Conservation (phyloP, 2,797 vertebrate genomes). For the Peromyscus attwateri region DNA sequence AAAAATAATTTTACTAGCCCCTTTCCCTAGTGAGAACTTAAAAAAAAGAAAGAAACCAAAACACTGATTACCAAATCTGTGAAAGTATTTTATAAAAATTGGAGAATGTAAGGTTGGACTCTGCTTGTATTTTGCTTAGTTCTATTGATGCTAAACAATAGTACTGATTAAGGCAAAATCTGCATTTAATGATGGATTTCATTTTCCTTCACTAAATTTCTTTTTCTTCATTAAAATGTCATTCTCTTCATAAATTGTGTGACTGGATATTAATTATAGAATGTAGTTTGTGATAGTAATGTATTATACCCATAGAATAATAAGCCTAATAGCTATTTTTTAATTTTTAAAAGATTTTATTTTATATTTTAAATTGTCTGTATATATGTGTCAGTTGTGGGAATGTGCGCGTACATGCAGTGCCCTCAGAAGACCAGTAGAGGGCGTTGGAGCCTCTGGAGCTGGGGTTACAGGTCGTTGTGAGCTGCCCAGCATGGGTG, state of each 20-base stretch:
- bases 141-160: slow-evolving; percentile 77
- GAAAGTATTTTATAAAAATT: slow-evolving; percentile 35
- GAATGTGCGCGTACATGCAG: neutral
- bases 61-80: slow-evolving; percentile 75
- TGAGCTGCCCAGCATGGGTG: neutral
- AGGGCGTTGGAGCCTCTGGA: neutral
- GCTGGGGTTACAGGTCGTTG: neutral
- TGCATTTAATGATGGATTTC: slow-evolving; percentile 71
- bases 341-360: neutral
- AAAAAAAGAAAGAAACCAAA: neutral
- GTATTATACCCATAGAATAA: neutral
- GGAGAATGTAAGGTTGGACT: slow-evolving; percentile 21
- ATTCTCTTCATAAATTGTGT: slow-evolving; percentile 20
- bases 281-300: slow-evolving; percentile 39
- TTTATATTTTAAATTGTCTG: neutral
- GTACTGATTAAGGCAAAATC: slow-evolving; percentile 55
- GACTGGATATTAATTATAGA: slow-evolving; percentile 70
- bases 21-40: slow-evolving; percentile 77
- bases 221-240: neutral
- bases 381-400: neutral
- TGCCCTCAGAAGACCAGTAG: neutral
- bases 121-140: slow-evolving; percentile 39
- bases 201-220: slow-evolving; percentile 2
- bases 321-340: neutral
- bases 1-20: slow-evolving; percentile 76